phyloP scores from a whole-genome alignment of 2,797 vertebrate genomes.

The Bufotes viridis region DNA sequence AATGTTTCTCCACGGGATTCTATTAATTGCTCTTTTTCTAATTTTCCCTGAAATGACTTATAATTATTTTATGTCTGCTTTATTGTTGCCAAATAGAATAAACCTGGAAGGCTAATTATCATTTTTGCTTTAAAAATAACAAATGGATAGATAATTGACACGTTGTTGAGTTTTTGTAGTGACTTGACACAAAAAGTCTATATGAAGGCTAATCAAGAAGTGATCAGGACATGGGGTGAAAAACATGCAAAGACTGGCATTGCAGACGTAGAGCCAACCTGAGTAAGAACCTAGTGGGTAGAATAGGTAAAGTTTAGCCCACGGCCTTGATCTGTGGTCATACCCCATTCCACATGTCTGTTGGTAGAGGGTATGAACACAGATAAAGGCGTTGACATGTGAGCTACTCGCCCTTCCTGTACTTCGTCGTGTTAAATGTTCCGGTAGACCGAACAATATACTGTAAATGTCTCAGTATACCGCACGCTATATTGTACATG shows the following conservation, averaged over 20 bases:
- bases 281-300: background rate
- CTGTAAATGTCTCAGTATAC: too few relatives aligned
- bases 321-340: too few relatives aligned
- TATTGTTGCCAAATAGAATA: slow-evolving; percentile 80
- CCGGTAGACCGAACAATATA: too few relatives aligned
- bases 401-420: too few relatives aligned
- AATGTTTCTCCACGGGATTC: slow-evolving; percentile 82
- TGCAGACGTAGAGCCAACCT: background rate
- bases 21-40: slow-evolving; percentile 85
- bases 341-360: too few relatives aligned
- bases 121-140: slow-evolving; percentile 79
- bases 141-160: slow-evolving; percentile 82
- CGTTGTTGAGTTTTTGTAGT: slow-evolving; percentile 73
- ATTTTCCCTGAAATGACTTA: slow-evolving; percentile 84
- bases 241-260: background rate
- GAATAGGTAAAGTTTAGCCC: background rate
- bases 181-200: slow-evolving; percentile 79
- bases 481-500: too few relatives aligned
- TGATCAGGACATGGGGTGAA: slow-evolving; percentile 67
- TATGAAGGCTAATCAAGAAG: slow-evolving; percentile 68
- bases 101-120: slow-evolving; percentile 83
- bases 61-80: slow-evolving; percentile 87
- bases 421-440: too few relatives aligned
- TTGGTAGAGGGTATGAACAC: too few relatives aligned
- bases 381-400: too few relatives aligned